phyloP scores from a whole-genome alignment of 2,888 invertebrate genomes.

The Mesoligia furuncula region DNA sequence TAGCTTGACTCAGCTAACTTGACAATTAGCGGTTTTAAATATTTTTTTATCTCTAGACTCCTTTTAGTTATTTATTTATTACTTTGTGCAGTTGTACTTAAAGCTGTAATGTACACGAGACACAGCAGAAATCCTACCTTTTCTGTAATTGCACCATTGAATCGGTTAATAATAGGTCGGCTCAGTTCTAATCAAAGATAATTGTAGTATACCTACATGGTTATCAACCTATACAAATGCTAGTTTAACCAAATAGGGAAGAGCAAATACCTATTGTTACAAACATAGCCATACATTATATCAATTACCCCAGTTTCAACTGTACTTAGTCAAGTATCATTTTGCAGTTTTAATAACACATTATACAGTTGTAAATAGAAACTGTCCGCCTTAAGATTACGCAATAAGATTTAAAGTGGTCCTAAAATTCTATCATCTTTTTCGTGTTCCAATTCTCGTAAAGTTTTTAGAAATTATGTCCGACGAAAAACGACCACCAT shows the following conservation, averaged over 20 bases:
- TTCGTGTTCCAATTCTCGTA: constrained; percentile 15
- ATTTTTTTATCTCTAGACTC: neutral
- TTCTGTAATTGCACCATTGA: constrained; percentile 1
- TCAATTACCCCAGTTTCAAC: neutral
- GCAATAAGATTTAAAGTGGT: constrained; percentile 23
- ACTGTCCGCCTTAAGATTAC: neutral
- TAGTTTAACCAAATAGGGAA: constrained; percentile 4
- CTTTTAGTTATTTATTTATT: no score
- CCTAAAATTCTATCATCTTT: constrained; percentile 30
- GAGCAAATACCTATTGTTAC: neutral
- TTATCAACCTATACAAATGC: neutral
- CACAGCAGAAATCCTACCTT: neutral
- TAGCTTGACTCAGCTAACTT: neutral
- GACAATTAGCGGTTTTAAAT: neutral
- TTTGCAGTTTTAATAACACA: constrained; percentile 15
- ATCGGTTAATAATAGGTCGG: constrained; percentile 1
- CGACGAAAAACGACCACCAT: neutral
- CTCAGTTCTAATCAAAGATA: constrained; percentile 18
- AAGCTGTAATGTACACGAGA: neutral
- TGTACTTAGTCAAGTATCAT: neutral
- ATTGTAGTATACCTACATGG: constrained; percentile 15
- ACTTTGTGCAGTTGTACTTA: no score
- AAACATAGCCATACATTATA: neutral
- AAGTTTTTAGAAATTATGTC: constrained; percentile 25
- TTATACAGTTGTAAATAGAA: neutral